Percentiles rank a stretch among this genome's conserved stretches.
These are phyloP conservation scores for Semnopithecus entellus DNA, from an alignment of 2,113 vertebrate species.

Conservation along the genomic window DNA sequence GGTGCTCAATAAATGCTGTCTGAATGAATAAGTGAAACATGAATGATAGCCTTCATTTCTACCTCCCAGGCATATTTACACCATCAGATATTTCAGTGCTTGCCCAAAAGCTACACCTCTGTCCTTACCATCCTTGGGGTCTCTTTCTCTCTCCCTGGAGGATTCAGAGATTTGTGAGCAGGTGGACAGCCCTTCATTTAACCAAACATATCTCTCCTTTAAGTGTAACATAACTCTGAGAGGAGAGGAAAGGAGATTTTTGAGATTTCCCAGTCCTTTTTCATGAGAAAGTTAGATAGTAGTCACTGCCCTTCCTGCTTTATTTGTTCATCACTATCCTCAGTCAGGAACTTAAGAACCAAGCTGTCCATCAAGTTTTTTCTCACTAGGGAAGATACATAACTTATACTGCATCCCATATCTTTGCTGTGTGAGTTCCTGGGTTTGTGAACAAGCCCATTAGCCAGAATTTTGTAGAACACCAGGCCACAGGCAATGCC, in stretches of 20 bases:
- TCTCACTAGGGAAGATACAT: not conserved
- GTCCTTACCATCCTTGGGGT: not conserved
- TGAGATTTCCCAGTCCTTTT: not conserved
- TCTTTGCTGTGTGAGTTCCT: not conserved
- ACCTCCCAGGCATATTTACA: not conserved
- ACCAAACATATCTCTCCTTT: not conserved
- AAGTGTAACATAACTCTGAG: not conserved
- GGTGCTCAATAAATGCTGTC: not conserved
- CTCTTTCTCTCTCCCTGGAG: not conserved
- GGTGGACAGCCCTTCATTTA: not conserved
- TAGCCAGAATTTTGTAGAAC: not conserved
- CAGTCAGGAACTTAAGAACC: not conserved
- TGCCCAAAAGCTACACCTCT: not conserved
- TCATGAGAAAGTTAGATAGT: not conserved
- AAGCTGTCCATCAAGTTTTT: not conserved
- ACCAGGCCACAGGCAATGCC: too few relatives aligned
- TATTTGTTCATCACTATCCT: not conserved
- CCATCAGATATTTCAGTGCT: not conserved
- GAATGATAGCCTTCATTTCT: not conserved
- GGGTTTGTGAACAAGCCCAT: not conserved
- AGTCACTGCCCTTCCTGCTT: not conserved
- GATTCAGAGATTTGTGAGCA: not conserved
- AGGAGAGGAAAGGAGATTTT: not conserved
- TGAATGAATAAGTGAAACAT: not conserved
- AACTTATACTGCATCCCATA: not conserved